phyloP scores from a whole-genome alignment of 35 echinoderm and acorn worm genomes.

The Patiria miniata region DNA sequence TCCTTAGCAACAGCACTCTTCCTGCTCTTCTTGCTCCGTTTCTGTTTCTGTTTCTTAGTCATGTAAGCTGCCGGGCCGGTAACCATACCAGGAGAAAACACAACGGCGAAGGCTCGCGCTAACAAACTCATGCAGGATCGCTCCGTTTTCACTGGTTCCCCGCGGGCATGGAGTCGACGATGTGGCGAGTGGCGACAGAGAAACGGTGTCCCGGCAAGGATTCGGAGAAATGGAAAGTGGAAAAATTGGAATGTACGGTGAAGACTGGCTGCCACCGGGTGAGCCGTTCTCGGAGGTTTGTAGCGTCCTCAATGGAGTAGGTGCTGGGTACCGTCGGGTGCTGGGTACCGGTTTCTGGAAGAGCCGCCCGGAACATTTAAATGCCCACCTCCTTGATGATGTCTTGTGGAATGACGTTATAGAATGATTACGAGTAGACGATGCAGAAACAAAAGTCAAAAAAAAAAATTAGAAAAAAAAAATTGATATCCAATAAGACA shows the following conservation, averaged over 20 bases:
- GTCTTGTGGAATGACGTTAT: constrained; percentile 11
- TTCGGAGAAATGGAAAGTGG: not conserved
- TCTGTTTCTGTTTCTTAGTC: constrained; percentile 22
- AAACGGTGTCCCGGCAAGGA: too few relatives aligned
- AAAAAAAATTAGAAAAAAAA: not conserved
- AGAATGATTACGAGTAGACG: not conserved
- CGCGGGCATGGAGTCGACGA: not conserved
- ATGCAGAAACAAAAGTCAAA: not conserved
- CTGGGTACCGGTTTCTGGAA: constrained; percentile 7
- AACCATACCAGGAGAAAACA: constrained; percentile 12
- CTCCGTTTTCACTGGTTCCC: not conserved
- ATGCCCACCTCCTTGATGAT: not conserved
- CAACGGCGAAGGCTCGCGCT: not conserved
- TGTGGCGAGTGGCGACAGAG: not conserved
- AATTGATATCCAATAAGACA: not conserved
- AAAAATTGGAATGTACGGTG: constrained; percentile 25
- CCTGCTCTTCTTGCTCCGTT: constrained; percentile 17
- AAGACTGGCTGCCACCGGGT: not conserved
- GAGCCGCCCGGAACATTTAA: constrained; percentile 15
- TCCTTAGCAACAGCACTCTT: constrained; percentile 21
- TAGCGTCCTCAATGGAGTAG: not conserved
- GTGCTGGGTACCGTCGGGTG: not conserved
- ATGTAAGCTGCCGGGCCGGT: constrained; percentile 16
- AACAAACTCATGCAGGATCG: not conserved
- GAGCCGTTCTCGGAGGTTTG: not conserved